A percentile compares a stretch with the other conserved stretches of the same genome.
These are phyloP conservation scores for Bombus fervidus DNA, from an alignment of 1,140 invertebrate species.

Conservation along the genomic window DNA sequence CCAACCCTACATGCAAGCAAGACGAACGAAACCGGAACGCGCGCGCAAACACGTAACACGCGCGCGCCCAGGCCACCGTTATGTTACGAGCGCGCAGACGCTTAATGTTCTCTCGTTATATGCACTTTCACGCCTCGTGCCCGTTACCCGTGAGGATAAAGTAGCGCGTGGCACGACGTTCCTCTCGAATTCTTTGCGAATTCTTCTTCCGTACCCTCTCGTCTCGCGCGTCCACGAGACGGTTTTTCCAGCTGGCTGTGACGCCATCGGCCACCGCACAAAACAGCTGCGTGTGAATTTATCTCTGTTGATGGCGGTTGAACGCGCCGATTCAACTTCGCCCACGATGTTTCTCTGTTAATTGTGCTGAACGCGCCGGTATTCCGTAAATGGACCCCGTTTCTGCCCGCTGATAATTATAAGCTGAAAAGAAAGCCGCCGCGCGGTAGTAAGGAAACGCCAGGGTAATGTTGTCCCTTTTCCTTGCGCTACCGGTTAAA, in stretches of 20 bases:
- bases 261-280: constrained; percentile 38
- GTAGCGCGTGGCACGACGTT: constrained; percentile 61
- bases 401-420: constrained; percentile 50
- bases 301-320: constrained; percentile 40
- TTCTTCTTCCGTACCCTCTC: constrained; percentile 51
- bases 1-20: neutral
- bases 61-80: constrained; percentile 44
- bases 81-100: constrained; percentile 50
- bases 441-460: constrained; percentile 36
- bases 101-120: constrained; percentile 71
- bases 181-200: constrained; percentile 65
- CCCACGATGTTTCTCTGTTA: constrained; percentile 33
- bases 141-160: constrained; percentile 62
- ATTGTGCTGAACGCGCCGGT: constrained; percentile 36
- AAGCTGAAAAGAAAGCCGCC: constrained; percentile 26
- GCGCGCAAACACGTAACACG: constrained; percentile 55
- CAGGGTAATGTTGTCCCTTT: neutral
- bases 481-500: constrained; percentile 21
- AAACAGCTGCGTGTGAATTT: constrained; percentile 43
- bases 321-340: constrained; percentile 35
- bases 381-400: constrained; percentile 43
- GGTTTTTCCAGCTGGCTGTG: constrained; percentile 41
- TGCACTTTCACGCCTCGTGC: constrained; percentile 74
- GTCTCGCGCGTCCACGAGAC: constrained; percentile 16
- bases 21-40: constrained; percentile 19